Percentiles rank a stretch among this genome's conserved stretches.
These are phyloP conservation scores for Volucella zonaria DNA, from an alignment of 2,888 invertebrate species.

Conservation along the genomic window DNA sequence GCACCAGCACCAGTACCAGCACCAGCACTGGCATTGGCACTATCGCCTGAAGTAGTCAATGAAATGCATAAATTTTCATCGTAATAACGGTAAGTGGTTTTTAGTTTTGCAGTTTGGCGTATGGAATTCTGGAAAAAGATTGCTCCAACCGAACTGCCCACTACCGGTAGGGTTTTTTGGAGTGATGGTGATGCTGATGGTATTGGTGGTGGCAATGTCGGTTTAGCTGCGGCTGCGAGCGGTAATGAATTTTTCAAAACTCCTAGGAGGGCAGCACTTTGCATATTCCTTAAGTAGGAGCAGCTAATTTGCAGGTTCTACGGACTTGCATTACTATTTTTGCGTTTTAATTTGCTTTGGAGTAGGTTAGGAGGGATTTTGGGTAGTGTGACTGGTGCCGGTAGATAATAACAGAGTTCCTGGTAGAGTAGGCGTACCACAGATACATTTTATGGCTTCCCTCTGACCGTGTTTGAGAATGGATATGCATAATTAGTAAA, in stretches of 20 bases:
- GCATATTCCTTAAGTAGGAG: background rate
- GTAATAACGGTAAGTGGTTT: slow-evolving; percentile 68
- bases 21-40: background rate
- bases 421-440: no score
- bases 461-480: no score
- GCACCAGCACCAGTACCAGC: no score
- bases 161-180: background rate
- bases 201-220: no score
- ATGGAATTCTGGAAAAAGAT: background rate
- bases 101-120: slow-evolving; percentile 5
- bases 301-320: slow-evolving; percentile 1
- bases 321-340: background rate
- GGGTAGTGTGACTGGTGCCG: no score
- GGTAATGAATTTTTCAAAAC: slow-evolving; percentile 51
- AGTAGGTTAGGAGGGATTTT: no score
- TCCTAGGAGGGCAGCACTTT: slow-evolving; percentile 26
- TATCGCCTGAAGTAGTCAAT: slow-evolving; percentile 55
- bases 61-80: slow-evolving; percentile 68
- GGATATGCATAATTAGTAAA: no score
- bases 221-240: background rate
- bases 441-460: no score
- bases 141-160: slow-evolving; percentile 12
- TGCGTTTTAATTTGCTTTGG: background rate
- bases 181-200: no score
- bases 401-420: no score